Conservation (phyloP, 1,140 invertebrate genomes). For the Adelges cooleyi region DNA sequence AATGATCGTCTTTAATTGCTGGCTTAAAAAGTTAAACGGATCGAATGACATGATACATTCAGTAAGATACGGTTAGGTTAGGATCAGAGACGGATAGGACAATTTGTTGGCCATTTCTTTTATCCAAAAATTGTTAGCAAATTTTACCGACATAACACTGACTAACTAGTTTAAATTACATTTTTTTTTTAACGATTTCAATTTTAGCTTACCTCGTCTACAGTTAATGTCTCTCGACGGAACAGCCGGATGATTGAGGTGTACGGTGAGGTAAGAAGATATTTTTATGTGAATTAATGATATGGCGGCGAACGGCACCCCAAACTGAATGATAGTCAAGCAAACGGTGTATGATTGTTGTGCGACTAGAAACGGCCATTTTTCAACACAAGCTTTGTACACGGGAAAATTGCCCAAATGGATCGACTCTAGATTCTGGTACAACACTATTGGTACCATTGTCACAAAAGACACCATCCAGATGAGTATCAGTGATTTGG, state of each 20-base stretch:
- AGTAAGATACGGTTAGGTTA: too few relatives aligned
- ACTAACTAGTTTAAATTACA: too few relatives aligned
- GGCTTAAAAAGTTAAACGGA: too few relatives aligned
- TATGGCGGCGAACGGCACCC: slow-evolving; percentile 44
- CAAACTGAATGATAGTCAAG: slow-evolving; percentile 42
- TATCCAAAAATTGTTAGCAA: too few relatives aligned
- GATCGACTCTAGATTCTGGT: slow-evolving; percentile 39
- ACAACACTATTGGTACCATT: slow-evolving; percentile 42
- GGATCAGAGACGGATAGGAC: too few relatives aligned
- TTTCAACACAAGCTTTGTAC: slow-evolving; percentile 40
- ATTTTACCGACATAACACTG: too few relatives aligned
- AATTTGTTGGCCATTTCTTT: too few relatives aligned
- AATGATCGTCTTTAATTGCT: too few relatives aligned
- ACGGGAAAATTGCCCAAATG: slow-evolving; percentile 35
- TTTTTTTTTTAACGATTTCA: too few relatives aligned
- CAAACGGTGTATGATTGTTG: slow-evolving; percentile 33
- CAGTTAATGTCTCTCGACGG: slow-evolving; percentile 32
- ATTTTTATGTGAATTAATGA: slow-evolving; percentile 43
- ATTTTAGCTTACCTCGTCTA: slow-evolving; percentile 33
- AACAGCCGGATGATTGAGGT: slow-evolving; percentile 31
- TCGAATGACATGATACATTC: too few relatives aligned
- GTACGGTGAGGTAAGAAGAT: slow-evolving; percentile 38
- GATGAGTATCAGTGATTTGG: slow-evolving; percentile 40
- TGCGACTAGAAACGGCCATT: slow-evolving; percentile 37
- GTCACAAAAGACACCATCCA: slow-evolving; percentile 45